These are phyloP conservation scores for Cyclopterus lumpus DNA, from an alignment of 2,797 vertebrate species.

Conservation along the genomic window DNA sequence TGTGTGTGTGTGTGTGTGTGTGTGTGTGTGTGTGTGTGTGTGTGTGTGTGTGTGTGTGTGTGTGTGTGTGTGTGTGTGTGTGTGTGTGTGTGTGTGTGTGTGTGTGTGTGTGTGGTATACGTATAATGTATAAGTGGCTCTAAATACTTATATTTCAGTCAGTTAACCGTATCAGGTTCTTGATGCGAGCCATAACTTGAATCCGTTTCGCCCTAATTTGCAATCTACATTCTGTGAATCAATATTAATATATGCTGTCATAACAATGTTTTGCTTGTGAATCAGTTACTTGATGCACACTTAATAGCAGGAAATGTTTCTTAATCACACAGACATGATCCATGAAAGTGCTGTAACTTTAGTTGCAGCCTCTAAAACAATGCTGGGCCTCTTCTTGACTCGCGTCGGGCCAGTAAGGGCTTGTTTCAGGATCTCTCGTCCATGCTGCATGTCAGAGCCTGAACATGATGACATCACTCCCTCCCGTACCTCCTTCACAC, in stretches of 20 bases:
- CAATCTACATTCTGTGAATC: neutral
- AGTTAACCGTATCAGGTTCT: neutral
- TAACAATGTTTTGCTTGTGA: neutral
- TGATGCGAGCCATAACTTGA: neutral
- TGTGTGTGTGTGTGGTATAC: too few relatives aligned
- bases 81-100: too few relatives aligned
- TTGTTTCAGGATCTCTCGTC: constrained; percentile 60
- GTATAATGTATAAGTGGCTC: neutral
- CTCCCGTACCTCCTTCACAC: constrained; percentile 39
- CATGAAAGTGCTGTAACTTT: neutral
- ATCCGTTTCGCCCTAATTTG: neutral
- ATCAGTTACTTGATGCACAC: neutral
- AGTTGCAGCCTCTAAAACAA: constrained; percentile 1
- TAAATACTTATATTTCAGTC: constrained; percentile 4
- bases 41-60: too few relatives aligned
- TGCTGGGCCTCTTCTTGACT: constrained; percentile 11
- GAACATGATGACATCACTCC: constrained; percentile 46
- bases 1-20: too few relatives aligned
- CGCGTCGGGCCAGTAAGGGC: constrained; percentile 54
- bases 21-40: too few relatives aligned
- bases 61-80: too few relatives aligned
- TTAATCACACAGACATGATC: neutral
- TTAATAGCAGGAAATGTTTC: neutral
- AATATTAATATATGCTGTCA: neutral
- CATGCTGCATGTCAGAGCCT: constrained; percentile 60